Conservation (phyloP, 2,888 invertebrate genomes). For the Synergus itoensis region DNA sequence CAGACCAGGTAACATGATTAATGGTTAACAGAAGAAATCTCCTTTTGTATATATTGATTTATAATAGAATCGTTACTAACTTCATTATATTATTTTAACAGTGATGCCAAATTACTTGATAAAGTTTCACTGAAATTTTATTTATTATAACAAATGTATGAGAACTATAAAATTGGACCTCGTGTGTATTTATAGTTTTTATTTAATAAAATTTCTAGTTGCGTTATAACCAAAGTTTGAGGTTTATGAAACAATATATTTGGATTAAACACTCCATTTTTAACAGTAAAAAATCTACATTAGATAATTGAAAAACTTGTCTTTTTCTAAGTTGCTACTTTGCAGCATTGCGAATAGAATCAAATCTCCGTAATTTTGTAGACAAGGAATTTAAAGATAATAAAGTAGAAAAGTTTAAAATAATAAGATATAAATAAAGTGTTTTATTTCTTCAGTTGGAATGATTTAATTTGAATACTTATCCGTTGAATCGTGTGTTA, state of each 20-base stretch:
- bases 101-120: background rate
- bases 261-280: too few species aligned
- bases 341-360: background rate
- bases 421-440: too few species aligned
- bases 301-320: background rate
- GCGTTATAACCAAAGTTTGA: background rate
- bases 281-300: too few species aligned
- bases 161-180: background rate
- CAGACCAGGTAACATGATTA: slow-evolving; percentile 80
- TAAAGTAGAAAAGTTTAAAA: too few species aligned
- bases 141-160: background rate
- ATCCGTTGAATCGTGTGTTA: too few species aligned
- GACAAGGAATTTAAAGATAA: too few species aligned
- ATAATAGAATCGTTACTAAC: background rate
- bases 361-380: background rate
- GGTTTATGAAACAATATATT: background rate
- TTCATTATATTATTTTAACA: background rate
- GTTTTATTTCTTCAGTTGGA: too few species aligned
- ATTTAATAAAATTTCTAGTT: background rate
- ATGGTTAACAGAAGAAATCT: background rate
- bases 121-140: background rate
- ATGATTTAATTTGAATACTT: too few species aligned
- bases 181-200: background rate
- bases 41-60: background rate
- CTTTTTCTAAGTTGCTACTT: background rate